Base-by-base conservation (phyloP, 2,113 vertebrate species). In the Myodes glareolus region DNA sequence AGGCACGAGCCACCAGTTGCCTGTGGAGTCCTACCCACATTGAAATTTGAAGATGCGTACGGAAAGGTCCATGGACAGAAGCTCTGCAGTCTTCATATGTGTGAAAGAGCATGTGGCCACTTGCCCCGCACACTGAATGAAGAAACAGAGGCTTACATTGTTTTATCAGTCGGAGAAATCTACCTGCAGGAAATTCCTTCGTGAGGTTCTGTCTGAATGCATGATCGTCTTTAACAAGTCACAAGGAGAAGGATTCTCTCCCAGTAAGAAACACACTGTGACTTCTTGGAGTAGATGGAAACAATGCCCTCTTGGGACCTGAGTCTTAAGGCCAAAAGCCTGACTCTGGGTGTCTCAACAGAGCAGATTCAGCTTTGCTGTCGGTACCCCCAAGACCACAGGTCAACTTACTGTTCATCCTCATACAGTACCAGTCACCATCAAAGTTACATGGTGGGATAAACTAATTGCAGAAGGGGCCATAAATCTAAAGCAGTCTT, bases 91-190 rank as follows among this genome's bases (percentile, higher is more conserved):
- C 31, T 80, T 70, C 21, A 42, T 27, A 72, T 90, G 27, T 29
- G 47, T 81, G 85, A 65, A 86, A 92, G 70, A 88, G 45, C 67
- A 77, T 77, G 17, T 82, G 65, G 55, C 61, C 7, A 67, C 50
- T 94, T 55, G 76, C 72, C 55, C 33, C 85, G 31, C 84, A 84
- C 25, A 78, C n/a, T 50, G n/a, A 80, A 72, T 50, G 25, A 82
- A 72, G 39, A 61, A 36, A 7, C 72, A 77, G 61, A 67, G 3
- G 50, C 81, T 70, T 88, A 52, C 27, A 29, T 81, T 82, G 91
- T 95, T 94, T 95, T 94, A 94, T 65, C 70, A 39, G 3, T 33
- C 58, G 47, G 63, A 72, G 42, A 86, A 55, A 89, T 65, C 12
- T 73, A 78, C 21, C 63, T 67, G n/a, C 23, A 84, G 52, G 52